A percentile compares a stretch with the other conserved stretches of the same genome.
Evolutionary conservation across 2,113 vertebrate genomes (phyloP).

Genomic region (Alouatta palliata): DNA sequence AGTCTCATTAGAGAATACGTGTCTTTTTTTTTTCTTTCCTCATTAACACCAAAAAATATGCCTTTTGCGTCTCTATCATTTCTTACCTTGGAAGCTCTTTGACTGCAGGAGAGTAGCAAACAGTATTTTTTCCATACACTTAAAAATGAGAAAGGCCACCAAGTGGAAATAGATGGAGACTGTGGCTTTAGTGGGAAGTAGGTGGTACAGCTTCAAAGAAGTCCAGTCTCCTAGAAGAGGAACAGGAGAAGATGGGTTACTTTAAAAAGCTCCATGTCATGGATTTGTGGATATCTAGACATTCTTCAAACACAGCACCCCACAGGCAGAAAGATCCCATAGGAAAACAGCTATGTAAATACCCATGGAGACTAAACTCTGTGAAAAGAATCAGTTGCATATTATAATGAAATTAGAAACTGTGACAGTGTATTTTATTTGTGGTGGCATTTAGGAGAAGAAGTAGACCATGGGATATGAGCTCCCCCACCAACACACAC

Average conservation of each 20-base stretch:
- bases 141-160: background rate
- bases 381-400: background rate
- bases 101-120: background rate
- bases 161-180: background rate
- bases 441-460: background rate
- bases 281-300: background rate
- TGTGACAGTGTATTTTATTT: background rate
- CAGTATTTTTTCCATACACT: background rate
- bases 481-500: background rate
- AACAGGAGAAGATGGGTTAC: background rate
- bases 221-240: background rate
- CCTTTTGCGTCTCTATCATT: background rate
- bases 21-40: background rate
- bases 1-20: background rate
- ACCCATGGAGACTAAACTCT: background rate
- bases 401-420: constrained; percentile 4
- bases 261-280: background rate
- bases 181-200: background rate
- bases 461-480: background rate
- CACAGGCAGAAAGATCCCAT: background rate
- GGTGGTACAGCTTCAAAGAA: background rate
- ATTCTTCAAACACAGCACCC: background rate
- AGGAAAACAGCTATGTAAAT: background rate
- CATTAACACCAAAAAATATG: background rate
- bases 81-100: background rate